Percentiles rank a stretch among this genome's conserved stretches.
phyloP scores from a whole-genome alignment of 2,888 invertebrate species.

The Exephanes ischioxanthus region DNA sequence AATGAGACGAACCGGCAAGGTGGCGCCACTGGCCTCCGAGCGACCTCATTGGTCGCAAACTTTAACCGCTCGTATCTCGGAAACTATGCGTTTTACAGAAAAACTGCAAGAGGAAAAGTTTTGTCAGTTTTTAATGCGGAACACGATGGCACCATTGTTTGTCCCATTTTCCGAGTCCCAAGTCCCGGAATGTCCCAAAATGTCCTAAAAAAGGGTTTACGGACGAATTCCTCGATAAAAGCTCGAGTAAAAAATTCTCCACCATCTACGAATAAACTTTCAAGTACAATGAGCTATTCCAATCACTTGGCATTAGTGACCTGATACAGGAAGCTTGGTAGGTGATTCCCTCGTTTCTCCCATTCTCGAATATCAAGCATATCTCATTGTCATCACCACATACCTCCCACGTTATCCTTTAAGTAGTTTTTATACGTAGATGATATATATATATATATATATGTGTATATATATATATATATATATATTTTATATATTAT shows the following conservation, averaged over 20 bases:
- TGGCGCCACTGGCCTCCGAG: background rate
- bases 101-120: background rate
- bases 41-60: background rate
- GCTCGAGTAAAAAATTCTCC: too few species aligned
- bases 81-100: background rate
- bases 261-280: too few species aligned
- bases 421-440: constrained; percentile 40
- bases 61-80: background rate
- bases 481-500: constrained; percentile 30
- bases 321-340: constrained; percentile 40
- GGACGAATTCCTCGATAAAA: too few species aligned
- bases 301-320: constrained; percentile 42
- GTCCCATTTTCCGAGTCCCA: background rate
- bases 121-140: background rate
- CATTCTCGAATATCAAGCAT: constrained; percentile 50
- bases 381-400: constrained; percentile 47
- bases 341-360: constrained; percentile 16
- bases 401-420: constrained; percentile 48
- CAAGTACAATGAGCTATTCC: too few species aligned
- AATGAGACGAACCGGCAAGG: background rate
- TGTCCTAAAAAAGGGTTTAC: too few species aligned
- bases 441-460: constrained; percentile 29
- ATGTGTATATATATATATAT: constrained; percentile 45
- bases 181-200: background rate
- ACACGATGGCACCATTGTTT: background rate